Conservation (phyloP, 2,113 vertebrate genomes). For the Maccullochella peelii region DNA sequence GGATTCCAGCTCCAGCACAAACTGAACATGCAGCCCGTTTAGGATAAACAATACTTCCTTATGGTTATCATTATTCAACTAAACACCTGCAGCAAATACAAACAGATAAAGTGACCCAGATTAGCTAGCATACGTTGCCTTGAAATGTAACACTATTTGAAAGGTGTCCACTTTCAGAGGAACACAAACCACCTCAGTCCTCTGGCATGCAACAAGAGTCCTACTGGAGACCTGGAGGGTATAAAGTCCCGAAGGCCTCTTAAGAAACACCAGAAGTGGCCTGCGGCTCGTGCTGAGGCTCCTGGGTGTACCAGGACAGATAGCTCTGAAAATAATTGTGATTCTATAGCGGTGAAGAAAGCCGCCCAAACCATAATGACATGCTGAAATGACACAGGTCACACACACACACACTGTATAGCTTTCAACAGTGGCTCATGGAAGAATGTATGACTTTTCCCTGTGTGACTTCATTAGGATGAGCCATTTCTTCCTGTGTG, state of each 20-base stretch:
- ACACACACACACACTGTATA: slow-evolving; percentile 5
- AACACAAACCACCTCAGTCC: slow-evolving; percentile 78
- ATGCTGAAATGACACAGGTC: slow-evolving; percentile 39
- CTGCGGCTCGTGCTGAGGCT: slow-evolving; percentile 28
- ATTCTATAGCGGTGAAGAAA: slow-evolving; percentile 23
- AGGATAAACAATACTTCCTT: slow-evolving; percentile 23
- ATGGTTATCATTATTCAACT: slow-evolving; percentile 43
- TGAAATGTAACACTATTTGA: slow-evolving; percentile 81
- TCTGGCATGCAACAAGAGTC: slow-evolving; percentile 76
- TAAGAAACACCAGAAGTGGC: slow-evolving; percentile 50
- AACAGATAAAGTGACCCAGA: slow-evolving; percentile 81
- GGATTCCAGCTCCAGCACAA: slow-evolving; percentile 16
- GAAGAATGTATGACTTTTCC: slow-evolving; percentile 60
- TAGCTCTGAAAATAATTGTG: slow-evolving; percentile 40
- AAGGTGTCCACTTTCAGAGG: slow-evolving; percentile 82
- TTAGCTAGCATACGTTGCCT: slow-evolving; percentile 69
- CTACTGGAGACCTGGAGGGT: slow-evolving; percentile 60
- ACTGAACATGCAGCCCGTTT: slow-evolving; percentile 5
- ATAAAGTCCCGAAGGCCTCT: slow-evolving; percentile 57
- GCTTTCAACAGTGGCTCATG: slow-evolving; percentile 32
- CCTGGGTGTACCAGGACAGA: slow-evolving; percentile 21
- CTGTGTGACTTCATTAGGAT: slow-evolving; percentile 66
- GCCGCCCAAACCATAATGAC: slow-evolving; percentile 25
- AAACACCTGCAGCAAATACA: slow-evolving; percentile 72
- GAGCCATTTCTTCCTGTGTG: slow-evolving; percentile 64